phyloP scores from a whole-genome alignment of 2,113 vertebrate genomes.

The Pterophyllum scalare region DNA sequence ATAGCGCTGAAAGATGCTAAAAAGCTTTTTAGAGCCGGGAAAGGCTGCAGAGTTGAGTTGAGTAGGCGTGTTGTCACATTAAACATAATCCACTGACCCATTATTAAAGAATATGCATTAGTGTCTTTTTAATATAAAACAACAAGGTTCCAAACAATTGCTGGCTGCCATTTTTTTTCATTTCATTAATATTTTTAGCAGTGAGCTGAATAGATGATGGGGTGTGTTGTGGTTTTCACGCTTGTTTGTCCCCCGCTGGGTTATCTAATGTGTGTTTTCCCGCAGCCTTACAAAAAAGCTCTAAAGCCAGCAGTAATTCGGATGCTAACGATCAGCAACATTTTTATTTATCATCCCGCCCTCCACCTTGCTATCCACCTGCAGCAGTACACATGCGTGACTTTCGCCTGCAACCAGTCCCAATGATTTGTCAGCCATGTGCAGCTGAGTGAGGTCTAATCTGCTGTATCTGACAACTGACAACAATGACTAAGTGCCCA shows the following conservation, averaged over 20 bases:
- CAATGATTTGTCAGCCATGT: slow-evolving; percentile 63
- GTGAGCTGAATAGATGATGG: neutral
- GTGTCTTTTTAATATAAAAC: neutral
- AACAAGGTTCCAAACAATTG: too few relatives aligned
- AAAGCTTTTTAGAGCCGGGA: neutral
- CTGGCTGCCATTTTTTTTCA: neutral
- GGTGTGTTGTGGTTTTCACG: neutral
- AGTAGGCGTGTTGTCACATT: neutral
- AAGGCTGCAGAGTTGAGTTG: neutral
- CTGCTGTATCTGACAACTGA: slow-evolving; percentile 72
- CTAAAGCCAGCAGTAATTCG: slow-evolving; percentile 6
- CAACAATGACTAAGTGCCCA: slow-evolving; percentile 74
- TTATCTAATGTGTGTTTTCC: neutral
- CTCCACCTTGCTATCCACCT: slow-evolving; percentile 22
- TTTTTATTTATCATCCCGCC: slow-evolving; percentile 43
- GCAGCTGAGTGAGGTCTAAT: slow-evolving; percentile 64
- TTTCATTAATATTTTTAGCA: neutral
- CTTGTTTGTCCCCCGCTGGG: neutral
- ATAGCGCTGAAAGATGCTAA: neutral
- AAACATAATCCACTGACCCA: neutral
- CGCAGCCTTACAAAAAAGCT: neutral
- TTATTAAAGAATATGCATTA: neutral
- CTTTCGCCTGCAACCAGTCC: slow-evolving; percentile 43
- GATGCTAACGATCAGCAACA: slow-evolving; percentile 7
- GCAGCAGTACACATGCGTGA: slow-evolving; percentile 33